A percentile compares a stretch with the other conserved stretches of the same genome.
These are phyloP conservation scores for Ciona savignyi DNA, from an alignment of 23 tunicate species.

Conservation along the genomic window DNA sequence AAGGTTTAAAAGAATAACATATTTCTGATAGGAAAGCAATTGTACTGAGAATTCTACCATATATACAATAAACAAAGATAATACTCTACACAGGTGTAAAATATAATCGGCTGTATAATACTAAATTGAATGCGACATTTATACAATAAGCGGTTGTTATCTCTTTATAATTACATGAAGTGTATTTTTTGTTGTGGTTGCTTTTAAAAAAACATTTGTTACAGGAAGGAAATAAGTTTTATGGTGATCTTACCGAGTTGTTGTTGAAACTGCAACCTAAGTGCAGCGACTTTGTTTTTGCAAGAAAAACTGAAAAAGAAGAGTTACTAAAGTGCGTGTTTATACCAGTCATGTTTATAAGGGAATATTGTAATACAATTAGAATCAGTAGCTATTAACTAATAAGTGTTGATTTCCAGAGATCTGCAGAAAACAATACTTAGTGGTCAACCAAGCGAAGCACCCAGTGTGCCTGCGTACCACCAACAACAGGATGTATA, in stretches of 20 bases:
- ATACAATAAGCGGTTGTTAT: too few species aligned
- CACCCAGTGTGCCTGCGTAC: slow-evolving; percentile 56
- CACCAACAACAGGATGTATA: slow-evolving; percentile 33
- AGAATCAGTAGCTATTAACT: too few species aligned
- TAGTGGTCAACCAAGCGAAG: slow-evolving; percentile 11
- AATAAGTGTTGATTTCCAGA: too few species aligned
- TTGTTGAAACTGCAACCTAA: slow-evolving; percentile 84
- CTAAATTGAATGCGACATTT: too few species aligned
- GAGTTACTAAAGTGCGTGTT: slow-evolving; percentile 66
- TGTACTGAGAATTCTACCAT: too few species aligned
- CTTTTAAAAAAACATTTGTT: neutral
- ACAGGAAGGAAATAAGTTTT: slow-evolving; percentile 91
- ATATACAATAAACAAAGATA: too few species aligned
- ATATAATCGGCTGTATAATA: too few species aligned
- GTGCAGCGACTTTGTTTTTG: slow-evolving; percentile 88
- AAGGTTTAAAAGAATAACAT: too few species aligned
- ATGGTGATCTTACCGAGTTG: slow-evolving; percentile 73
- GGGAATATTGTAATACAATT: too few species aligned
- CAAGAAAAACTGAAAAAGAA: slow-evolving; percentile 97
- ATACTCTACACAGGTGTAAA: too few species aligned
- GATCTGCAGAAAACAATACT: slow-evolving; percentile 83
- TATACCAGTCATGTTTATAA: neutral
- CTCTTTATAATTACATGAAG: neutral
- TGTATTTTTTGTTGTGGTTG: neutral
- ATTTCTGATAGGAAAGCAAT: too few species aligned